A percentile compares a stretch with the other conserved stretches of the same genome.
phyloP scores from a whole-genome alignment of 2,797 vertebrate species.

The Lycodopsis pacificus region DNA sequence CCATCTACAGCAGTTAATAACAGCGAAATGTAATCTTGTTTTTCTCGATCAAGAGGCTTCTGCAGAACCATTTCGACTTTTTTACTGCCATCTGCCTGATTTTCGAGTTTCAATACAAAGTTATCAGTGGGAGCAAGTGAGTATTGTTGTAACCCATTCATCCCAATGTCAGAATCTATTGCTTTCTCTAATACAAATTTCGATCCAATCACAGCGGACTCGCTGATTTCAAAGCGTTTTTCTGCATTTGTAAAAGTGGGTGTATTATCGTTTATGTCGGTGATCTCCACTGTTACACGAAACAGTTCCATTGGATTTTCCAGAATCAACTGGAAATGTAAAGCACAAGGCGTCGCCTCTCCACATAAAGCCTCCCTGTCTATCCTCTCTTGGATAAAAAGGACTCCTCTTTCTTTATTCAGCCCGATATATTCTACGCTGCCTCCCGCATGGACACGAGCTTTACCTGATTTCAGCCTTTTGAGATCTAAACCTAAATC shows the following conservation, averaged over 20 bases:
- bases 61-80: constrained; percentile 77
- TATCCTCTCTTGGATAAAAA: constrained; percentile 86
- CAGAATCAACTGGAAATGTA: constrained; percentile 86
- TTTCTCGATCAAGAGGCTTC: constrained; percentile 80
- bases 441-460: constrained; percentile 78
- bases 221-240: constrained; percentile 76
- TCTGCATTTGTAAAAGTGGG: constrained; percentile 63
- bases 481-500: constrained; percentile 76
- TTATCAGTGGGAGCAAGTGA: constrained; percentile 67
- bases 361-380: constrained; percentile 89
- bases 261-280: constrained; percentile 77
- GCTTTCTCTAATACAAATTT: constrained; percentile 81
- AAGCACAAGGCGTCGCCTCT: constrained; percentile 81
- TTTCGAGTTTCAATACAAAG: constrained; percentile 72
- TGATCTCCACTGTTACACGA: constrained; percentile 77
- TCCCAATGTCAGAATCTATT: constrained; percentile 78
- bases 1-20: constrained; percentile 82
- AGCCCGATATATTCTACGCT: constrained; percentile 83
- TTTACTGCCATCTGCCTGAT: constrained; percentile 68
- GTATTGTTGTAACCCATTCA: constrained; percentile 80
- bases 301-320: constrained; percentile 88
- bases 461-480: constrained; percentile 80
- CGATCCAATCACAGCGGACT: constrained; percentile 71
- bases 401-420: constrained; percentile 82
- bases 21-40: constrained; percentile 67